phyloP scores from a whole-genome alignment of 2,113 vertebrate genomes.

The Melozone crissalis region DNA sequence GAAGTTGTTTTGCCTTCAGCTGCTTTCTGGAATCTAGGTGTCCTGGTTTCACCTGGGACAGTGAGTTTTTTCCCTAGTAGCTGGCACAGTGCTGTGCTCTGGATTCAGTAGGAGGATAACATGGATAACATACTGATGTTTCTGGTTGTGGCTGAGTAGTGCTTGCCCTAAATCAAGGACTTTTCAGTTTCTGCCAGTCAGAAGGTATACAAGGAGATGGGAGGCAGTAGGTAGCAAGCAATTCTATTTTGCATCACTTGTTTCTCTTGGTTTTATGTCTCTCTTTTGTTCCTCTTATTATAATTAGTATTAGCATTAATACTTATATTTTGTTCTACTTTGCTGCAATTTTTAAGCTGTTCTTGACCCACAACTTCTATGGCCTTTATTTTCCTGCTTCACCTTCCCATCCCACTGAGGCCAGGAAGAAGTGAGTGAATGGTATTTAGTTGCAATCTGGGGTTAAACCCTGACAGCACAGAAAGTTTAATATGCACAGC shows the following conservation, averaged over 20 bases:
- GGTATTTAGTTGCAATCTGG: not conserved
- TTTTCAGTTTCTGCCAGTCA: not conserved
- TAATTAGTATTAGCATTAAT: not conserved
- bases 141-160: not conserved
- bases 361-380: fast-evolving
- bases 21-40: not conserved
- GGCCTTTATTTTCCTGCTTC: not conserved
- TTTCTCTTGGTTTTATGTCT: not conserved
- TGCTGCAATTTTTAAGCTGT: not conserved
- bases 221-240: not conserved
- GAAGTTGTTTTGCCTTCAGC: not conserved
- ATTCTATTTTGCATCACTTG: not conserved
- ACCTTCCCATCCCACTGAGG: not conserved
- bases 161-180: not conserved
- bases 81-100: not conserved
- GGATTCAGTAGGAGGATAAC: not conserved
- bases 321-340: not conserved
- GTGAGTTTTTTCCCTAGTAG: not conserved
- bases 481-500: not conserved
- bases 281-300: not conserved
- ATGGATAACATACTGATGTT: not conserved
- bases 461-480: fast-evolving
- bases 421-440: not conserved
- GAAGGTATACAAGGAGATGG: not conserved
- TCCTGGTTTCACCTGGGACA: not conserved